phyloP scores from a whole-genome alignment of 2,888 invertebrate species.

The Agelastica alni region DNA sequence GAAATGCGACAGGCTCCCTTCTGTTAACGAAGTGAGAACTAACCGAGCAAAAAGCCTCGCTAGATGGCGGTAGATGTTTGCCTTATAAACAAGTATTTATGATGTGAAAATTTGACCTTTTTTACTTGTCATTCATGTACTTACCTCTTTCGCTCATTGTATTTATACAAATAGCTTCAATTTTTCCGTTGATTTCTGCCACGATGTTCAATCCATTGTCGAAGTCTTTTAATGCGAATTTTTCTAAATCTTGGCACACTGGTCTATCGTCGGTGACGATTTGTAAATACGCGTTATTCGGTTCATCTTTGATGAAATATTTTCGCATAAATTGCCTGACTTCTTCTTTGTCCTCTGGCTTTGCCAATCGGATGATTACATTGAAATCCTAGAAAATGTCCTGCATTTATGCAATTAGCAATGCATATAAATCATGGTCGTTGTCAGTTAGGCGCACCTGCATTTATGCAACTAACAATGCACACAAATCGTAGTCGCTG shows the following conservation, averaged over 20 bases:
- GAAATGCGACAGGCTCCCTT: too few relatives aligned
- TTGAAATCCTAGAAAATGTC: conserved; percentile 2
- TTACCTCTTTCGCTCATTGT: conserved; percentile 35
- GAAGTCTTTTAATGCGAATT: conserved; percentile 63
- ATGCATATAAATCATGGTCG: too few relatives aligned
- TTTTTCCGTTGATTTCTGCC: conserved; percentile 63
- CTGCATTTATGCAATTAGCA: too few relatives aligned
- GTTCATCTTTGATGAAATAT: conserved; percentile 75
- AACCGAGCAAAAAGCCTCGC: too few relatives aligned
- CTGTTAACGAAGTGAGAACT: too few relatives aligned
- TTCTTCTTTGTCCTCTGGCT: conserved; percentile 55
- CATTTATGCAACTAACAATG: too few relatives aligned
- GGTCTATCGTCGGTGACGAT: conserved; percentile 64
- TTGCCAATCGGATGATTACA: conserved; percentile 50
- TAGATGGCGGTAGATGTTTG: too few relatives aligned
- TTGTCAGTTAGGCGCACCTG: too few relatives aligned
- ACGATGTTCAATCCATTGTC: conserved; percentile 66
- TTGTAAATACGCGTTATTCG: conserved; percentile 65
- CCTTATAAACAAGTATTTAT: too few relatives aligned
- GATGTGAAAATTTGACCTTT: too few relatives aligned
- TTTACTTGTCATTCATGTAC: too few relatives aligned
- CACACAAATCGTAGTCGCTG: too few relatives aligned
- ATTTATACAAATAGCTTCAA: conserved; percentile 56
- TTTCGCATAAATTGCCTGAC: conserved; percentile 62
- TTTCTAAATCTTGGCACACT: conserved; percentile 67